Base-by-base conservation (phyloP, 2,888 invertebrate species). In the Laspeyria flexula region DNA sequence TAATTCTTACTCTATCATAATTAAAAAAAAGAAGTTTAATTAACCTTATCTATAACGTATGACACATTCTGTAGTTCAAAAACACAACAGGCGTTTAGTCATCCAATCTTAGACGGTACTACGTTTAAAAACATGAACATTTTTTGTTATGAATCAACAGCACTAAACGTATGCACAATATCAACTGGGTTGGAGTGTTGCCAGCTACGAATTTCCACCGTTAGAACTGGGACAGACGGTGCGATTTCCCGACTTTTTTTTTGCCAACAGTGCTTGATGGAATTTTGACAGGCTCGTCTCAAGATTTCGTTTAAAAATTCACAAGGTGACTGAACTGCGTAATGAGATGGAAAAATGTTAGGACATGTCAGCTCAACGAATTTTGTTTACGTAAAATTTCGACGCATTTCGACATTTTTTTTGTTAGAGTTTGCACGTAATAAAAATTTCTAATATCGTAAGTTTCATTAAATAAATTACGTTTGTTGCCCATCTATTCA, bases 181-280 rank as follows among this genome's bases (percentile, higher is more conserved):
- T 73, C 74, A 71, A 66, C 23, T n/a, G 18, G 10, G 16, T 61
- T 76, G 75, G 75, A 55, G 3, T 9, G 4, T 0, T 3, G 71
- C 75, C 75, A 75, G 51, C 31, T 10, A 21, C 50, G 57, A 69
- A 66, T 70, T 61, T 70, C 68, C 68, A 61, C 43, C 55, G 42
- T 65, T 65, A 71, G 60, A 50, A 43, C 58, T 54, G 49, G 47
- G 59, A 55, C 55, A 41, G 41, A 66, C 51, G 38, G 40, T 23
- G 23, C 54, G 57, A 54, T 56, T 60, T 63, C 43, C 43, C 54
- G 55, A 33, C 59, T 42, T 42, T 60, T 60, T 50, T 43, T 56
- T 21, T 16, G 11, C 15, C 12, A 15, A 37, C 31, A 9, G 7
- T 4, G 35, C 34, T 12, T 62, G 71, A 70, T 56, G 55, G 61